These are phyloP conservation scores for Shargacucullia verbasci DNA, from an alignment of 2,888 invertebrate species.

Conservation along the genomic window DNA sequence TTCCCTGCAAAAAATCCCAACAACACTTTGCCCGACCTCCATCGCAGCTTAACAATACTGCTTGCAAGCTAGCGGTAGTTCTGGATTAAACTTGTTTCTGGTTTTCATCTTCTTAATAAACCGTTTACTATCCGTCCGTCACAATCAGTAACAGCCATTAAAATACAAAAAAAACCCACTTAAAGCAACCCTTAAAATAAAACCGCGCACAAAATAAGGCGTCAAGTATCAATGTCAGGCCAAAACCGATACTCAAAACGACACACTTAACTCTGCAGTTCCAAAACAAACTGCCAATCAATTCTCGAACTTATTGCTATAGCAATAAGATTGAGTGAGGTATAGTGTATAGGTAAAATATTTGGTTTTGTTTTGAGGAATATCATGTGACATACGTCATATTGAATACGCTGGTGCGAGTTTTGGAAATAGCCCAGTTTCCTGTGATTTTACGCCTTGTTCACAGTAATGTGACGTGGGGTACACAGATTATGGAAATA, in stretches of 20 bases:
- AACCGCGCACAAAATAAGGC: slow-evolving; percentile 71
- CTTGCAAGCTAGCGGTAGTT: too few species aligned
- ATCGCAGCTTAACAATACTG: too few species aligned
- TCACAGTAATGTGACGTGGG: slow-evolving; percentile 50
- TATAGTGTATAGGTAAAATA: slow-evolving; percentile 23
- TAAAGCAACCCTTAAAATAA: slow-evolving; percentile 62
- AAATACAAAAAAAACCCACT: slow-evolving; percentile 53
- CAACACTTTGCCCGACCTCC: too few species aligned
- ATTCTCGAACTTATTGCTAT: slow-evolving; percentile 49
- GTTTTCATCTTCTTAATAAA: slow-evolving; percentile 1
- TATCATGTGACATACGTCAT: slow-evolving; percentile 75
- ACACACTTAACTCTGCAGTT: slow-evolving; percentile 28
- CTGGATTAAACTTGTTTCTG: too few species aligned
- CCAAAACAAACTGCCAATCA: slow-evolving; percentile 37
- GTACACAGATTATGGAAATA: slow-evolving; percentile 17
- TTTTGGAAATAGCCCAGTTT: slow-evolving; percentile 73
- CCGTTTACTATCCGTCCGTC: slow-evolving; percentile 5
- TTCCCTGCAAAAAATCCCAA: too few species aligned
- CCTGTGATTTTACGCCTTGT: slow-evolving; percentile 65
- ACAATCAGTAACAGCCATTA: slow-evolving; percentile 41
- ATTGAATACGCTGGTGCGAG: slow-evolving; percentile 69
- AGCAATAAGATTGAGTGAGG: slow-evolving; percentile 27
- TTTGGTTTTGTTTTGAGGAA: slow-evolving; percentile 57
- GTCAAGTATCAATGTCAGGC: slow-evolving; percentile 78
- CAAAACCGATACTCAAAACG: slow-evolving; percentile 71